Base-by-base conservation (phyloP, 1,140 invertebrate species). In the Bombus superbus region DNA sequence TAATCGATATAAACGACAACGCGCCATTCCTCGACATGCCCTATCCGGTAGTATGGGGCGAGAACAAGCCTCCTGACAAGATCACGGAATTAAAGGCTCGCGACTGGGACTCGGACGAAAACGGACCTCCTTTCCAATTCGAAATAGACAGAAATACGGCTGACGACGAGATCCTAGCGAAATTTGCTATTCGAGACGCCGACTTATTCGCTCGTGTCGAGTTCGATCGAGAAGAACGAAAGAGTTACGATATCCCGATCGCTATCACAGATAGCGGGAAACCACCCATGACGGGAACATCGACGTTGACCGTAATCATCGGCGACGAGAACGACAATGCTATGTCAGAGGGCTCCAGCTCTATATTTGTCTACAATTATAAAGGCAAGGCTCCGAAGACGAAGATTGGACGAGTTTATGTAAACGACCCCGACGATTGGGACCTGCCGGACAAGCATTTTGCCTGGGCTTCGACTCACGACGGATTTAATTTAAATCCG, bases 351-450 rank as follows among this genome's bases (percentile, higher is more conserved):
- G 98, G 98, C 0, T 96, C 96, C 10, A 99, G 98, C 91, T 96
- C 97, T 76, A 99, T 99, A 91, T 98, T 98, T 92, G 97, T 99
- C 2, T 99, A 99, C 93, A 98, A 98, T 93, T 99, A 98, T 92
- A 97, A 97, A 95, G 97, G 97, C 25, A 96, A 97, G 85, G 96
- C 97, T 0, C 97, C 97, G 0, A 96, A 97, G 79, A 97, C 97
- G 1, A 96, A 97, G 87, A 98, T 99, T 71, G 98, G 98, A 0
- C 95, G 98, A 40, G 98, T 99, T 2, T 99, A 98, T 94, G 98
- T 99, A 0, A 96, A 98, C 47, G 98, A 99, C 95, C 96, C 96
- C 0, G 98, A 99, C 92, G 98, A 99, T 93, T 99, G 98, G 98
- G 98, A 99, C 95, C 94, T 98, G 68, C 96, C 96, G 0, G 98